A percentile compares a stretch with the other conserved stretches of the same genome.
Evolutionary conservation across 2,797 vertebrate species (phyloP).

Genomic region (Gobionotothen gibberifrons): DNA sequence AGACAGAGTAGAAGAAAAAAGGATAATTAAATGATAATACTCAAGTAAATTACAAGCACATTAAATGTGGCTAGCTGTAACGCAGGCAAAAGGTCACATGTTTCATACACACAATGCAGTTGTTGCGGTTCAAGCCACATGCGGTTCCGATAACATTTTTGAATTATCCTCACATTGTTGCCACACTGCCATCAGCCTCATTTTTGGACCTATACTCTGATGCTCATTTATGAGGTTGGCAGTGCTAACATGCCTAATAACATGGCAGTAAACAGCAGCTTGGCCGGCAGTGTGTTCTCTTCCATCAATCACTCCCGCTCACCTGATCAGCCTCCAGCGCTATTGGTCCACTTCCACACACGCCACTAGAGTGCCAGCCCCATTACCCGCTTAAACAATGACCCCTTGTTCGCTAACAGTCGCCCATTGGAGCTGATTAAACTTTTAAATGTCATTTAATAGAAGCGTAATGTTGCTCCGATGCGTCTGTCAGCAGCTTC

Average conservation of each 20-base stretch:
- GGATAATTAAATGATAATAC: too few relatives aligned
- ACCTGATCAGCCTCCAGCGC: constrained; percentile 58
- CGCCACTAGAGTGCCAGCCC: constrained; percentile 45
- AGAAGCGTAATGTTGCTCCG: constrained; percentile 68
- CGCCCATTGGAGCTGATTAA: constrained; percentile 78
- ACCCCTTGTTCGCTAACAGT: constrained; percentile 72
- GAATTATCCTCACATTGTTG: constrained; percentile 24
- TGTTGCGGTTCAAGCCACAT: neutral
- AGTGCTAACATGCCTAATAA: constrained; percentile 16
- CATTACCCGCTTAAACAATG: constrained; percentile 73
- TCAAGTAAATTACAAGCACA: too few relatives aligned
- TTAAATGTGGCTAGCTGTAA: neutral
- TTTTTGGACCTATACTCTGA: constrained; percentile 9
- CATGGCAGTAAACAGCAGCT: constrained; percentile 15
- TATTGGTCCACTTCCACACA: constrained; percentile 52
- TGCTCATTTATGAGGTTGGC: constrained; percentile 26
- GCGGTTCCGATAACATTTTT: constrained; percentile 11
- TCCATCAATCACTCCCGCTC: constrained; percentile 55
- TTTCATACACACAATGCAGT: constrained; percentile 5
- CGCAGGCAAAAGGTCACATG: constrained; percentile 1
- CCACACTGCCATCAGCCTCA: neutral
- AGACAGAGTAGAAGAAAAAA: too few relatives aligned
- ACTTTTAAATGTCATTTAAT: constrained; percentile 83
- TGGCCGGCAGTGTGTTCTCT: constrained; percentile 34
- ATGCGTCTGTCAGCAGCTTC: constrained; percentile 68